Percentiles rank a stretch among this genome's conserved stretches.
Conservation (phyloP, 1,140 invertebrate genomes). For the Saccostrea cuccullata region DNA sequence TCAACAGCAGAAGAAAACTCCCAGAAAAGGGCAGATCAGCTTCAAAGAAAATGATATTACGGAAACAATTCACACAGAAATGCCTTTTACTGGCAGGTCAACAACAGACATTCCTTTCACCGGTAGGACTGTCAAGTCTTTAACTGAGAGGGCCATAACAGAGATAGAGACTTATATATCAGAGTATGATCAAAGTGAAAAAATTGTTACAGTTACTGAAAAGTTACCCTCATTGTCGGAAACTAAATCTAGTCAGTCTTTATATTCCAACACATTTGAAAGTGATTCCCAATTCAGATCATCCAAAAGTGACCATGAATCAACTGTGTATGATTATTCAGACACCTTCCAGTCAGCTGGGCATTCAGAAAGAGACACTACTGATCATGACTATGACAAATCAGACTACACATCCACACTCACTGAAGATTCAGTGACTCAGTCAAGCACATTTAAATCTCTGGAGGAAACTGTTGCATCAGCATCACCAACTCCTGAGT, state of each 20-base stretch:
- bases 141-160: neutral
- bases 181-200: neutral
- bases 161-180: slow-evolving; percentile 32
- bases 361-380: neutral
- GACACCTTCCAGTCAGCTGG: slow-evolving; percentile 17
- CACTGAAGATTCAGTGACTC: neutral
- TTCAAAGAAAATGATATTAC: slow-evolving; percentile 12
- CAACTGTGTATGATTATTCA: neutral
- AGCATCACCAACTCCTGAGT: neutral
- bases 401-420: neutral
- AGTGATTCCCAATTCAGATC: slow-evolving; percentile 12
- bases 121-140: neutral
- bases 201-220: slow-evolving; percentile 1
- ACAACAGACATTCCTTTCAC: slow-evolving; percentile 30
- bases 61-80: neutral
- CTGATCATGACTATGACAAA: neutral
- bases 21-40: neutral
- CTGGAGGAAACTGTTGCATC: slow-evolving; percentile 15
- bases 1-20: neutral
- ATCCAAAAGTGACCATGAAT: slow-evolving; percentile 5
- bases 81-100: neutral
- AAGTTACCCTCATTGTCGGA: slow-evolving; percentile 23
- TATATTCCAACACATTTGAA: slow-evolving; percentile 46
- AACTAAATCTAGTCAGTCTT: slow-evolving; percentile 10
- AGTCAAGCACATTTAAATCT: slow-evolving; percentile 8